Percentiles rank a stretch among this genome's conserved stretches.
phyloP scores from a whole-genome alignment of 2,113 vertebrate species.

The Pholis gunnellus region DNA sequence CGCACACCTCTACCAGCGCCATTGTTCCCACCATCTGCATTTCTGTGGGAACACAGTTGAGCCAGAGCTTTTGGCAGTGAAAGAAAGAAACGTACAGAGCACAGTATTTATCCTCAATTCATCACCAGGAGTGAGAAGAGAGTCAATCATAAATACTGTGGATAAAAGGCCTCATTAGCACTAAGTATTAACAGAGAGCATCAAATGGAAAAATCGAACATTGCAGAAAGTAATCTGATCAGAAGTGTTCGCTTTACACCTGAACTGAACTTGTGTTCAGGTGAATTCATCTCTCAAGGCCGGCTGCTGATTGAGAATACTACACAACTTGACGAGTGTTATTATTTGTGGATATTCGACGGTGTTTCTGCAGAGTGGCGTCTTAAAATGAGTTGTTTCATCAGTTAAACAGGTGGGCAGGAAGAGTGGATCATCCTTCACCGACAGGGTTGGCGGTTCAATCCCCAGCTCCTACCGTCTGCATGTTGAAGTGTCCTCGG shows the following conservation, averaged over 20 bases:
- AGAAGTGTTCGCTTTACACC: background rate
- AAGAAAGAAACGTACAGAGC: background rate
- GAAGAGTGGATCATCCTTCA: background rate
- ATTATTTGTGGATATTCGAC: background rate
- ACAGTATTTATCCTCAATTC: background rate
- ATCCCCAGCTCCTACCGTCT: background rate
- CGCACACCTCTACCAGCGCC: constrained; percentile 9
- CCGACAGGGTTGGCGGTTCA: background rate
- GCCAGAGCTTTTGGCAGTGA: background rate
- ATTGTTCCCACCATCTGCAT: constrained; percentile 41
- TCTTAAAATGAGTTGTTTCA: background rate
- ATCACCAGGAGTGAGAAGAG: background rate
- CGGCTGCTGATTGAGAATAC: background rate
- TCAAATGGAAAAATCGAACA: background rate
- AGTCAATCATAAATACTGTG: background rate
- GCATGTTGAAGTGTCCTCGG: no score
- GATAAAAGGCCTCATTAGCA: background rate
- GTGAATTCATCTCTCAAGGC: background rate
- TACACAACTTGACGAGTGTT: background rate
- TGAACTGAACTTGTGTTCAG: background rate
- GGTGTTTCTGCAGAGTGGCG: background rate
- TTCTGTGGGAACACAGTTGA: constrained; percentile 31
- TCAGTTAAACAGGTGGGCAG: background rate
- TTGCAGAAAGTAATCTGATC: background rate
- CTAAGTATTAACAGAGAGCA: background rate